Base-by-base conservation (phyloP, 2,113 vertebrate species). In the Lepus americanus region DNA sequence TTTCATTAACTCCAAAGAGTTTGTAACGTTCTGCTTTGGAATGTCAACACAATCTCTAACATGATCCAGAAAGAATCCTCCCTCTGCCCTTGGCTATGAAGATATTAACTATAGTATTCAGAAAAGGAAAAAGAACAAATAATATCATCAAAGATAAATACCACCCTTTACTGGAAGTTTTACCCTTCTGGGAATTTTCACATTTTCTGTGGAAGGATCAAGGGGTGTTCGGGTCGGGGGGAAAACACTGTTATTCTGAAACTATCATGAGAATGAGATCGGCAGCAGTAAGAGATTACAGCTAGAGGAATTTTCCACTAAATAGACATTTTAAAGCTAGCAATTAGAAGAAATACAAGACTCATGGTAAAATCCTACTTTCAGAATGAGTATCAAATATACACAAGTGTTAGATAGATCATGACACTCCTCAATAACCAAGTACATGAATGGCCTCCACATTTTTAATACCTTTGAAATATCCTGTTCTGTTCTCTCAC, bases 1-100 rank as follows among this genome's bases (percentile, higher is more conserved):
- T 97, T 90, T 97, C 90, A 87, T 97, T 97, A 98, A 98, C 95
- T 97, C 96, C 74, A 84, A 96, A 97, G 98, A 93, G 92, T 94
- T 95, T 97, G 81, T 36, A 55, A 89, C 59, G 66, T 73, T 95
- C 64, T 88, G 89, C 31, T 95, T 19, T 91, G 61, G 89, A 97
- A 97, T 83, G 83, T 84, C 95, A 96, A 94, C 87, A 63, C 29
- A 94, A 84, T 90, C 31, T 88, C 89, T 87, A 77, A 69, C 82
- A 90, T 0, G 25, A 93, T 78, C 86, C 69, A 66, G 89, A 80
- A 76, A 93, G 59, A 90, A 97, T 31, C 16, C n/a, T 72, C 51
- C 69, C 39, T 87, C 9, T 82, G 70, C 29, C 25, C 31, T 59
- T 66, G 51, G 70, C 79, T 95, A 95, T 17, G 31, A 92, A 82